Base-by-base conservation (phyloP, 2,113 vertebrate genomes). In the Chinchilla lanigera region DNA sequence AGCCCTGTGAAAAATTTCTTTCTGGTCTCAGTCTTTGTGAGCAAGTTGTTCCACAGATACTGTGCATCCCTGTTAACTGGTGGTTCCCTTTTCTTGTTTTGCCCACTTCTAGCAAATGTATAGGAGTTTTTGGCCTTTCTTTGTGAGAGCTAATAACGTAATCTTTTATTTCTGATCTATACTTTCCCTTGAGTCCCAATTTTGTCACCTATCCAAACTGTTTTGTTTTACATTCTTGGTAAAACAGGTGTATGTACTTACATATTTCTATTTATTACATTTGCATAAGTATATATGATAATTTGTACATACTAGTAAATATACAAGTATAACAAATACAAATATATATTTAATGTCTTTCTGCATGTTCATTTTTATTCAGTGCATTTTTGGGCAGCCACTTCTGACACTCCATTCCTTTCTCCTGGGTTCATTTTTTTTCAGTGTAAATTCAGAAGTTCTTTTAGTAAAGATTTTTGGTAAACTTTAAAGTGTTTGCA, bases 371-470 rank as follows among this genome's bases (percentile, higher is more conserved):
- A 44, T 44, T 30, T 87, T 61, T 84, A 60, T 89, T 90, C 56
- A 93, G 0, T 84, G 38, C 9, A 67, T 28, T 84, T 90, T 30
- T 41, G 30, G 20, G 44, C 16, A n/a, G 28, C 44, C 78, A 33
- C 44, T 89, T 67, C 17, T 69, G 65, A 63, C 1, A 60, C 14
- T 19, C 24, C 11, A 58, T 50, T 86, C 6, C 38, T 89, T 94
- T 65, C 60, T 87, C 44, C 69, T 85, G 52, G 52, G 82, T 95
- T 93, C 16, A 33, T 92, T 94, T 92, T 93, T 89, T n/a, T 94
- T 87, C 35, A 85, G 16, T 38, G n/a, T 77, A 83, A 75, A 60
- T 85, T 71, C 88, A 86, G 67, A 94, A 54, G 35, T 38, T 91
- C 56, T 91, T 93, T 69, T 44, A n/a, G 61, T 54, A 30, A 63